These are phyloP conservation scores for Stenichneumon culpator DNA, from an alignment of 2,888 invertebrate species.

Conservation along the genomic window DNA sequence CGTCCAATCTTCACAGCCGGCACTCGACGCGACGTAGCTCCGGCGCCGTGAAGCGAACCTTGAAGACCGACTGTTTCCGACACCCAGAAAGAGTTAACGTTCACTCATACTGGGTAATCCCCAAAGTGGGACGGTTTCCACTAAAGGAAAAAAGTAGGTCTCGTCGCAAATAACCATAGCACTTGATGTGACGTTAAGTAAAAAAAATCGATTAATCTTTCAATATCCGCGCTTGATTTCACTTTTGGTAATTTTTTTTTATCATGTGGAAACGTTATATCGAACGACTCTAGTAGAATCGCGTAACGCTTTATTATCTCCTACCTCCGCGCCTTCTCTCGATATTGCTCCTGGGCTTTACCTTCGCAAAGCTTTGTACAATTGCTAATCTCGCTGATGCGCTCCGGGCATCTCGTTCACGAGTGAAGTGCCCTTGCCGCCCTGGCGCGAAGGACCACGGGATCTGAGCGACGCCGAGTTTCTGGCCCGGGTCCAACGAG, in stretches of 20 bases:
- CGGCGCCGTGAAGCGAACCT: too few relatives aligned
- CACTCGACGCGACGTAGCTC: too few relatives aligned
- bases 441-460: conserved; percentile 53
- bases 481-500: conserved; percentile 68
- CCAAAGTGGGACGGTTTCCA: too few relatives aligned
- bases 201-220: background rate
- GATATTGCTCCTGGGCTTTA: conserved; percentile 43
- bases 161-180: too few relatives aligned
- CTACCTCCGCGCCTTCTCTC: conserved; percentile 43
- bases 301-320: conserved; percentile 59
- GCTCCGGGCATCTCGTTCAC: conserved; percentile 47
- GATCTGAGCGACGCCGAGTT: conserved; percentile 63
- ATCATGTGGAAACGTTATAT: conserved; percentile 13
- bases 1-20: too few relatives aligned
- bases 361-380: conserved; percentile 70
- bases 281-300: conserved; percentile 48
- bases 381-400: conserved; percentile 72
- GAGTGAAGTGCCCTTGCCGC: conserved; percentile 52
- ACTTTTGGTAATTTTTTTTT: conserved; percentile 15
- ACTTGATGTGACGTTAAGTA: too few relatives aligned
- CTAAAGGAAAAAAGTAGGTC: too few relatives aligned
- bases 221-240: background rate
- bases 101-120: too few relatives aligned
- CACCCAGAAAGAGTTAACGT: too few relatives aligned
- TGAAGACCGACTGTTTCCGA: too few relatives aligned